A percentile compares a stretch with the other conserved stretches of the same genome.
phyloP scores from a whole-genome alignment of 2,888 invertebrate genomes.

The Tholera decimalis region DNA sequence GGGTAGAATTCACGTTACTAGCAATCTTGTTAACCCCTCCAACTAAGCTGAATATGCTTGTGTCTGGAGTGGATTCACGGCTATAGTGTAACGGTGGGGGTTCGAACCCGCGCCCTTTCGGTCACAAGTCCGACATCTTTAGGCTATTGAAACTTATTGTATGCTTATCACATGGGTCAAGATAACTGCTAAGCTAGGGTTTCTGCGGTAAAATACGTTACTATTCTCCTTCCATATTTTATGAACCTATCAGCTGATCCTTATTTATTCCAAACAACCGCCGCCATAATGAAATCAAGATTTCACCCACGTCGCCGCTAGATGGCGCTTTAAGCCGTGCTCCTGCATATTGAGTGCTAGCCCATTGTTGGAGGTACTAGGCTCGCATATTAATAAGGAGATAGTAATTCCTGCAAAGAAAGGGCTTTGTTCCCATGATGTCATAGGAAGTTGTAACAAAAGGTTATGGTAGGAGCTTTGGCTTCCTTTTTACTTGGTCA shows the following conservation, averaged over 20 bases:
- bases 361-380: slow-evolving; percentile 76
- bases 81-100: too few species aligned
- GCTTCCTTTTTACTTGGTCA: slow-evolving; percentile 42
- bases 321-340: slow-evolving; percentile 69
- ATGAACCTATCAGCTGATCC: slow-evolving; percentile 43
- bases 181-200: too few species aligned
- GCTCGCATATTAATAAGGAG: slow-evolving; percentile 78
- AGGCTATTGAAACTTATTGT: too few species aligned
- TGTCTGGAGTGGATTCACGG: too few species aligned
- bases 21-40: too few species aligned
- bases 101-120: too few species aligned
- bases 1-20: too few species aligned
- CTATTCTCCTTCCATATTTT: neutral
- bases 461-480: slow-evolving; percentile 21
- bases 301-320: slow-evolving; percentile 69
- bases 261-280: slow-evolving; percentile 45
- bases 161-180: too few species aligned
- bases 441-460: slow-evolving; percentile 70
- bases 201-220: neutral
- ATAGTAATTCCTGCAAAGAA: slow-evolving; percentile 72
- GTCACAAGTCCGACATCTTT: too few species aligned
- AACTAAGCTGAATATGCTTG: too few species aligned
- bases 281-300: slow-evolving; percentile 69
- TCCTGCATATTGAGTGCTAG: slow-evolving; percentile 74
- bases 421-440: slow-evolving; percentile 74